Conservation (phyloP, 2,888 invertebrate genomes). For the Drosophila picticornis region DNA sequence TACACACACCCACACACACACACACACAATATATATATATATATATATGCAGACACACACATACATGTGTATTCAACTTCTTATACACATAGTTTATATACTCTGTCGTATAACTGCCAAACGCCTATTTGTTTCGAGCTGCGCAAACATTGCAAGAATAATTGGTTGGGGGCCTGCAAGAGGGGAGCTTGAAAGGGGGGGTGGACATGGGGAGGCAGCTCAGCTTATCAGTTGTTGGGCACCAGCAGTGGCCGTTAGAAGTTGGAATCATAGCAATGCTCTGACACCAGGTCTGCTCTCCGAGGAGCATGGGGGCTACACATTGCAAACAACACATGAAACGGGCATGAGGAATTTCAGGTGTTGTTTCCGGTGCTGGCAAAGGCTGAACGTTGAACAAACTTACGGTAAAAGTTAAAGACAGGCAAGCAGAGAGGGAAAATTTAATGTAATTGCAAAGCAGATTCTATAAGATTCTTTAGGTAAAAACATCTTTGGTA, state of each 20-base stretch:
- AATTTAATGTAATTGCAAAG: background rate
- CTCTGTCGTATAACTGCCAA: slow-evolving; percentile 26
- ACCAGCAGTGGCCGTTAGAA: slow-evolving; percentile 48
- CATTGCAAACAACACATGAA: slow-evolving; percentile 27
- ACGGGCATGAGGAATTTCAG: slow-evolving; percentile 32
- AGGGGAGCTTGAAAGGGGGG: slow-evolving; percentile 7
- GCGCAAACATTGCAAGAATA: slow-evolving; percentile 55
- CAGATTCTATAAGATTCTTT: too few relatives aligned
- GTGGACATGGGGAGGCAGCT: slow-evolving; percentile 7
- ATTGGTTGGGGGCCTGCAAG: slow-evolving; percentile 19
- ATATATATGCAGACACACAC: background rate
- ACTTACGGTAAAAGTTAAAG: background rate
- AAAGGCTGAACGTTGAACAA: slow-evolving; percentile 9
- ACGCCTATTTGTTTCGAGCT: slow-evolving; percentile 56
- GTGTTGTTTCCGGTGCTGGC: slow-evolving; percentile 39
- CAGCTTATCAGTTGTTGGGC: slow-evolving; percentile 49
- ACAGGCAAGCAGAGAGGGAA: background rate
- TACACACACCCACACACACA: slow-evolving; percentile 9
- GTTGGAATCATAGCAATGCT: slow-evolving; percentile 19
- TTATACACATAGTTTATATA: slow-evolving; percentile 18
- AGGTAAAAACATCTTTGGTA: background rate
- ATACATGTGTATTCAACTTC: slow-evolving; percentile 1
- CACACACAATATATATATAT: too few relatives aligned
- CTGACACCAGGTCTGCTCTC: slow-evolving; percentile 17
- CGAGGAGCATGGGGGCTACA: slow-evolving; percentile 5